Conservation (phyloP, 2,888 invertebrate species). For the Harpalus rubripes region DNA sequence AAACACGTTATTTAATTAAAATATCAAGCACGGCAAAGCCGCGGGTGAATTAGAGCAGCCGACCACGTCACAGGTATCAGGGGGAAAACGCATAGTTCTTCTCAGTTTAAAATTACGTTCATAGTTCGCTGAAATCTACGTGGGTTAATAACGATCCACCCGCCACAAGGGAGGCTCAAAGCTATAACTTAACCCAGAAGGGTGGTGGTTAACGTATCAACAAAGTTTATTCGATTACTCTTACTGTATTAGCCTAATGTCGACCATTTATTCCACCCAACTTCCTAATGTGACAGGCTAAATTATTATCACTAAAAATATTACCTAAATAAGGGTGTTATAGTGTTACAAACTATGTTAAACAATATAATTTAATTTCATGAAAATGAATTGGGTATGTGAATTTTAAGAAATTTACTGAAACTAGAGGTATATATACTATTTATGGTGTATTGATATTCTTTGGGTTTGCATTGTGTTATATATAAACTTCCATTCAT, state of each 20-base stretch:
- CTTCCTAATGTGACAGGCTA: slow-evolving; percentile 30
- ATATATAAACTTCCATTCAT: too few relatives aligned
- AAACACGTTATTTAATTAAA: slow-evolving; percentile 66
- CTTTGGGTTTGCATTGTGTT: too few relatives aligned
- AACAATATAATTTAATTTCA: too few relatives aligned
- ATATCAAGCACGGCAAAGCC: slow-evolving; percentile 48
- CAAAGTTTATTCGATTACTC: slow-evolving; percentile 51
- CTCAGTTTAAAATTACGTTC: slow-evolving; percentile 61
- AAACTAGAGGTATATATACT: too few relatives aligned
- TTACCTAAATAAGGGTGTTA: neutral
- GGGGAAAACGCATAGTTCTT: slow-evolving; percentile 49
- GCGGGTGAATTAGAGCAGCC: slow-evolving; percentile 43
- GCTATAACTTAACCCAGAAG: slow-evolving; percentile 36
- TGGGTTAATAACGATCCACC: slow-evolving; percentile 38
- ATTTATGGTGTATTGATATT: too few relatives aligned
- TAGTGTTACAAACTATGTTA: too few relatives aligned
- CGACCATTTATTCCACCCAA: neutral
- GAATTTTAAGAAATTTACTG: too few relatives aligned
- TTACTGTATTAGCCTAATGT: slow-evolving; percentile 47
- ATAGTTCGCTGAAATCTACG: slow-evolving; percentile 60
- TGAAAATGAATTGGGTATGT: too few relatives aligned
- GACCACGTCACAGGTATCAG: slow-evolving; percentile 50
- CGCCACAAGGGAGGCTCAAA: neutral
- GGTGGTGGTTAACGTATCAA: slow-evolving; percentile 44
- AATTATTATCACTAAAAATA: slow-evolving; percentile 13